These are phyloP conservation scores for Taenioides sp. DNA, from an alignment of 2,797 vertebrate species.

Conservation along the genomic window DNA sequence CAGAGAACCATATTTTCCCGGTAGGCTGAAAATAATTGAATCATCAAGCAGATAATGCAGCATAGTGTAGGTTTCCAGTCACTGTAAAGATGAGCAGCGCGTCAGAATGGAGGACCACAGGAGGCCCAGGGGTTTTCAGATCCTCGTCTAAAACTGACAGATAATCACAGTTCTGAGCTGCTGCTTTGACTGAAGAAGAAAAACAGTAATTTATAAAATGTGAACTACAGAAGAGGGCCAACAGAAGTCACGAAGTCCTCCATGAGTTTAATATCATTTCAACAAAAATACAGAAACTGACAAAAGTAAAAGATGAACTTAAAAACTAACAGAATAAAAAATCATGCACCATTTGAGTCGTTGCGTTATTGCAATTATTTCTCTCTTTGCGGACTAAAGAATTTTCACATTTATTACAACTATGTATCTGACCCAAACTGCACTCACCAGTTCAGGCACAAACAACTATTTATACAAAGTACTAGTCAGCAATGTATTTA, in stretches of 20 bases:
- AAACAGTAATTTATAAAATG: constrained; percentile 26
- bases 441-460: too few species aligned
- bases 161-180: constrained; percentile 65
- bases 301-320: too few species aligned
- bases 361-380: too few species aligned
- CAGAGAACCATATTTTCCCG: neutral
- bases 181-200: constrained; percentile 27
- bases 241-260: constrained; percentile 10
- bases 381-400: too few species aligned
- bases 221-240: too few species aligned
- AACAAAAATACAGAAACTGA: too few species aligned
- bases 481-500: too few species aligned
- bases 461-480: too few species aligned
- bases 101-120: neutral
- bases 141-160: neutral
- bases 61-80: neutral
- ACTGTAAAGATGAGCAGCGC: neutral
- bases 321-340: too few species aligned
- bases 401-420: too few species aligned
- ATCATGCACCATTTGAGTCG: too few species aligned
- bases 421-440: too few species aligned
- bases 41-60: neutral
- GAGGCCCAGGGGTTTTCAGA: constrained; percentile 14
- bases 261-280: neutral
- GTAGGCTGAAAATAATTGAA: neutral